Conservation (phyloP, 2,888 invertebrate species). For the Copidosoma aretas region DNA sequence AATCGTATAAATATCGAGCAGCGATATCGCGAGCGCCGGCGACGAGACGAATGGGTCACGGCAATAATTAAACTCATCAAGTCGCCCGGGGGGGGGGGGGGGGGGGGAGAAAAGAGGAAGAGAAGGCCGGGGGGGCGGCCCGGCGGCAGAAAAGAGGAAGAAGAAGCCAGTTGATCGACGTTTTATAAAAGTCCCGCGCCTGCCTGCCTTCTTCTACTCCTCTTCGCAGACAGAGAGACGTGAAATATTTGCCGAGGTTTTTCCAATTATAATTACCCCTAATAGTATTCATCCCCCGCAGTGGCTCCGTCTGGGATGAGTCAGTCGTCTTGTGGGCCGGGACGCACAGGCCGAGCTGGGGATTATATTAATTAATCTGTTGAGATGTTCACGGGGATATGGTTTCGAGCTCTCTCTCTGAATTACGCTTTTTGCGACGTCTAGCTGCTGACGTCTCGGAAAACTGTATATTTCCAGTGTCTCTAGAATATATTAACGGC, state of each 20-base stretch:
- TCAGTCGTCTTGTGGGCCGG: slow-evolving; percentile 22
- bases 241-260: slow-evolving; percentile 53
- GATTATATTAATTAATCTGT: slow-evolving; percentile 57
- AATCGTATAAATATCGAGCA: slow-evolving; percentile 15
- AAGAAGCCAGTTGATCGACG: slow-evolving; percentile 39
- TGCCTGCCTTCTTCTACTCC: slow-evolving; percentile 34
- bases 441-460: neutral
- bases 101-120: no score
- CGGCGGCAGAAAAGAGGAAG: slow-evolving; percentile 2
- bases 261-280: slow-evolving; percentile 57
- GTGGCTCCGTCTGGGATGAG: slow-evolving; percentile 19
- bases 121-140: no score
- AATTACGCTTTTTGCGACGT: neutral
- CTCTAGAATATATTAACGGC: no score
- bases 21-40: no score
- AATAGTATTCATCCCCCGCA: slow-evolving; percentile 53
- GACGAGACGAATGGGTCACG: slow-evolving; percentile 14
- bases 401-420: slow-evolving; percentile 8
- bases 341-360: slow-evolving; percentile 14
- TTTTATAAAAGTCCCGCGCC: slow-evolving; percentile 4
- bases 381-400: slow-evolving; percentile 31
- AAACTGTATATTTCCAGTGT: neutral
- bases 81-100: no score
- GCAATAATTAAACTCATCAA: slow-evolving; percentile 29
- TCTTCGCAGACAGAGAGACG: no score